Evolutionary conservation across 2,888 invertebrate species (phyloP).

Genomic region (Abrostola tripartita): DNA sequence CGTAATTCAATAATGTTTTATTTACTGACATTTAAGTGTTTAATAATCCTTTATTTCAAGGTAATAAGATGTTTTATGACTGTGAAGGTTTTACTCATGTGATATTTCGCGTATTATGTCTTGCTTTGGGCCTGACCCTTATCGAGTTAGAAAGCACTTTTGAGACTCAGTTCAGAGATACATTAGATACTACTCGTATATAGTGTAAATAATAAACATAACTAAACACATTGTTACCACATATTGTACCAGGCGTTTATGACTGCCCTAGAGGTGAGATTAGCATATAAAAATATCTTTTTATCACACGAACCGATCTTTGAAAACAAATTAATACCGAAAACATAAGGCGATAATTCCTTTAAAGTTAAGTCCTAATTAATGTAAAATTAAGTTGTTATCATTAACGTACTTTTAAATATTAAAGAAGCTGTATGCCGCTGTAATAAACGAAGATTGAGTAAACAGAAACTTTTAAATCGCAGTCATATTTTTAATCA

Average conservation of each 20-base stretch:
- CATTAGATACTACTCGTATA: too few species aligned
- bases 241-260: constrained; percentile 17
- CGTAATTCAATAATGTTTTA: constrained; percentile 32
- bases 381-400: constrained; percentile 14
- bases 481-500: constrained; percentile 29
- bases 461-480: constrained; percentile 16
- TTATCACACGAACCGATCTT: constrained; percentile 7
- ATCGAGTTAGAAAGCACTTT: neutral
- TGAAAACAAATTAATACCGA: constrained; percentile 15
- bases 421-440: too few species aligned
- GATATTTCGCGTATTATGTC: neutral
- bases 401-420: too few species aligned
- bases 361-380: constrained; percentile 37
- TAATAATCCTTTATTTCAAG: constrained; percentile 21
- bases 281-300: constrained; percentile 11
- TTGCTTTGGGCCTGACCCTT: neutral
- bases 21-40: constrained; percentile 24
- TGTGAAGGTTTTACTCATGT: constrained; percentile 1
- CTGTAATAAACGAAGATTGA: constrained; percentile 7
- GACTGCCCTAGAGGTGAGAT: constrained; percentile 7
- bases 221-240: too few species aligned
- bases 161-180: too few species aligned
- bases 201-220: too few species aligned
- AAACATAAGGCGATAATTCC: constrained; percentile 24
- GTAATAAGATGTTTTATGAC: constrained; percentile 7